phyloP scores from a whole-genome alignment of 2,797 vertebrate genomes.

The Periophthalmus magnuspinnatus region DNA sequence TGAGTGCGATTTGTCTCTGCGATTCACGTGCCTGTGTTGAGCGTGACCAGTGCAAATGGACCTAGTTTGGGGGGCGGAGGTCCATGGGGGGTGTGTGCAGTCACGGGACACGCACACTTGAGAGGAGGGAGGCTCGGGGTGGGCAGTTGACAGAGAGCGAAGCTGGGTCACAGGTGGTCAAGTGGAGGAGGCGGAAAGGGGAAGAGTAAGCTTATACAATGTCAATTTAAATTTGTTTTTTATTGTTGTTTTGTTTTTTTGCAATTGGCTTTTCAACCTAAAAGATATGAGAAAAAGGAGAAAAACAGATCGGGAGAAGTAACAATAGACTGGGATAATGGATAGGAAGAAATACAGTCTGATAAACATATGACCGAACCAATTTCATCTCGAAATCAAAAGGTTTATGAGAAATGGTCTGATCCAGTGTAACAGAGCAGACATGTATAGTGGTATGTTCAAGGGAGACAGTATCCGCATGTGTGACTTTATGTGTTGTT shows the following conservation, averaged over 20 bases:
- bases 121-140: background rate
- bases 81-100: slow-evolving; percentile 14
- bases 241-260: background rate
- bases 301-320: slow-evolving; percentile 4
- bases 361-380: background rate
- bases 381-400: background rate
- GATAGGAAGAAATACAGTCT: background rate
- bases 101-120: background rate
- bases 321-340: background rate
- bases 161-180: slow-evolving; percentile 64
- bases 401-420: background rate
- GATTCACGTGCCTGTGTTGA: slow-evolving; percentile 48
- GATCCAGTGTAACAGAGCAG: slow-evolving; percentile 17
- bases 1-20: slow-evolving; percentile 30
- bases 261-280: slow-evolving; percentile 12
- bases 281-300: background rate
- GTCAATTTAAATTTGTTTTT: slow-evolving; percentile 18
- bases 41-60: slow-evolving; percentile 28
- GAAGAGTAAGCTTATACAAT: slow-evolving; percentile 18
- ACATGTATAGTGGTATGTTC: slow-evolving; percentile 5
- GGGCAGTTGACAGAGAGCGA: slow-evolving; percentile 46
- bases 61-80: slow-evolving; percentile 7
- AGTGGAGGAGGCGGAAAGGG: slow-evolving; percentile 14
- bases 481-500: slow-evolving; percentile 45
- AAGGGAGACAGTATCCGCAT: slow-evolving; percentile 19